These are phyloP conservation scores for Epizoanthus scotinus DNA, from an alignment of 92 coral and sea anemone genomes.

Conservation along the genomic window DNA sequence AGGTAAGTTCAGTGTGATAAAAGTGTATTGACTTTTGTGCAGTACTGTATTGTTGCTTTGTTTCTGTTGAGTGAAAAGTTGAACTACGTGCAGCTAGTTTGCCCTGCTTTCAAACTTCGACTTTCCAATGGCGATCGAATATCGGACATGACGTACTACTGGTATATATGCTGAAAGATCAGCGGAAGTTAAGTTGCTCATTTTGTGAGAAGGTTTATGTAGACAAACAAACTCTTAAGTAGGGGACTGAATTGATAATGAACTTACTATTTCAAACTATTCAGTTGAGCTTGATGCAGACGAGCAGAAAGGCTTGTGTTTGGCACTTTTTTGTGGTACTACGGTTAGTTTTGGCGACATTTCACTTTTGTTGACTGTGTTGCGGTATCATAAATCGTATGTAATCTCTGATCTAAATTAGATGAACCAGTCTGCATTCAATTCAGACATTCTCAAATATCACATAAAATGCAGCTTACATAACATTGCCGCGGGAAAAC, in stretches of 20 bases:
- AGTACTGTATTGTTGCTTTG: not conserved
- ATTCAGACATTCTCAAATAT: slow-evolving; percentile 1
- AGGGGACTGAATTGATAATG: not conserved
- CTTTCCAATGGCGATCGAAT: too few relatives aligned
- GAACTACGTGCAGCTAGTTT: not conserved
- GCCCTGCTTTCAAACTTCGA: not conserved
- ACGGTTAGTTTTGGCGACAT: too few relatives aligned
- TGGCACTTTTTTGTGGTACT: too few relatives aligned
- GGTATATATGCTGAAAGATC: not conserved
- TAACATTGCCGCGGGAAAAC: not conserved
- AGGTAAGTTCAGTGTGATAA: not conserved
- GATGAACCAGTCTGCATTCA: not conserved
- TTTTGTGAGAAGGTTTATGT: not conserved
- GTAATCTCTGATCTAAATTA: not conserved
- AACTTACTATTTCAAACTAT: not conserved
- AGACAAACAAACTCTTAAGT: not conserved
- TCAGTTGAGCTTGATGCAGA: not conserved
- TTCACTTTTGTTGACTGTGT: too few relatives aligned
- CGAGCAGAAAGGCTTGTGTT: not conserved
- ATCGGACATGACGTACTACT: too few relatives aligned
- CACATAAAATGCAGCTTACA: not conserved
- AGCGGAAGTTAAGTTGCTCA: not conserved
- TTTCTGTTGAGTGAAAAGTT: not conserved
- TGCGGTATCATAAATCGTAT: not conserved
- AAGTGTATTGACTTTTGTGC: not conserved